Conservation (phyloP, 2,797 vertebrate species). For the Taeniopygia guttata region DNA sequence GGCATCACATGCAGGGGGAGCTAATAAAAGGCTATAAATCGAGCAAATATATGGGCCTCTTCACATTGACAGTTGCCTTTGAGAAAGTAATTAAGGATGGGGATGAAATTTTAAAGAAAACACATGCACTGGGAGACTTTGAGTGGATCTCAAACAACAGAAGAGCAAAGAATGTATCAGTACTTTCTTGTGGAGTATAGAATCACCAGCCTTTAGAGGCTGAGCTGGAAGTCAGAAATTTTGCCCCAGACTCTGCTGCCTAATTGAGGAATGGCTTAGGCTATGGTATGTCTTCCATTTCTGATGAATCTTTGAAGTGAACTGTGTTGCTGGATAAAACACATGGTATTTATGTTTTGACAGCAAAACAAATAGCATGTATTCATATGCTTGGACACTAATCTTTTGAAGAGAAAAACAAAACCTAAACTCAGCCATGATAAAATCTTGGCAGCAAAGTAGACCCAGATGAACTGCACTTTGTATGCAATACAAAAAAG, state of each 20-base stretch:
- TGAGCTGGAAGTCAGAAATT: background rate
- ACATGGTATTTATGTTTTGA: conserved; percentile 37
- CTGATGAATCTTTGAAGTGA: conserved; percentile 9
- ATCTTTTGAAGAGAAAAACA: conserved; percentile 56
- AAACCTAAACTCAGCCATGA: conserved; percentile 30
- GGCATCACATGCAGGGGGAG: conserved; percentile 17
- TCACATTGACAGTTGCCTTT: conserved; percentile 50
- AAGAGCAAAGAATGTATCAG: background rate
- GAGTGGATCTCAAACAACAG: background rate
- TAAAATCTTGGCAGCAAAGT: conserved; percentile 55
- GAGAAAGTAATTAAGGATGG: conserved; percentile 30
- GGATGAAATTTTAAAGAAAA: conserved; percentile 50
- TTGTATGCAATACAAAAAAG: conserved; percentile 36
- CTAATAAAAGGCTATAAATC: conserved; percentile 57
- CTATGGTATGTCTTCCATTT: background rate
- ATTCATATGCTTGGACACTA: conserved; percentile 42
- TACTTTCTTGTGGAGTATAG: conserved; percentile 6
- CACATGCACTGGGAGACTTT: background rate
- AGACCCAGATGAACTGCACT: conserved; percentile 51
- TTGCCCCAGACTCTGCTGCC: background rate
- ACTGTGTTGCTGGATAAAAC: background rate
- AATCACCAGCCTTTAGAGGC: background rate
- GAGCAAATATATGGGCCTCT: conserved; percentile 44
- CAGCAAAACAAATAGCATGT: conserved; percentile 41
- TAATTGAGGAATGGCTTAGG: background rate